Conservation (phyloP, 2,888 invertebrate genomes). For the Leptopilina syphax region DNA sequence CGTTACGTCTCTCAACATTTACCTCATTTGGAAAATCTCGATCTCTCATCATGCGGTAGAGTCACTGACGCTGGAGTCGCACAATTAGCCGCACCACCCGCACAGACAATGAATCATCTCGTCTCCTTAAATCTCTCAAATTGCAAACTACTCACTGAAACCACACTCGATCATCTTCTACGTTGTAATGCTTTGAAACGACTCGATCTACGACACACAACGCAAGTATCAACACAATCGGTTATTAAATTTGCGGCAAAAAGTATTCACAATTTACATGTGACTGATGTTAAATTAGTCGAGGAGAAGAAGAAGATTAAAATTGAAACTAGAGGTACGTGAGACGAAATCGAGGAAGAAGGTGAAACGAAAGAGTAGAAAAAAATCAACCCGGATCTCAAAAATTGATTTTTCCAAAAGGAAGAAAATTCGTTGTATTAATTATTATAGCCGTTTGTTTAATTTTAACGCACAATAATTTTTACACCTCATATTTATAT, state of each 20-base stretch:
- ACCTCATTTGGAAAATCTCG: conserved; percentile 85
- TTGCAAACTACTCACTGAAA: conserved; percentile 89
- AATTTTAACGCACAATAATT: conserved; percentile 12
- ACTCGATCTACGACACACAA: conserved; percentile 88
- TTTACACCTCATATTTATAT: not conserved
- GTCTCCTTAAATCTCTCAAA: conserved; percentile 88
- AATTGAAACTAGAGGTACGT: conserved; percentile 57
- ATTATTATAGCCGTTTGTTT: not conserved
- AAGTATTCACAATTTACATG: conserved; percentile 87
- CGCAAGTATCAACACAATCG: conserved; percentile 88
- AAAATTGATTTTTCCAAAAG: not conserved
- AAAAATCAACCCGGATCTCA: not conserved
- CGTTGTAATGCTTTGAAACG: conserved; percentile 86
- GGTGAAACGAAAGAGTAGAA: too few relatives aligned
- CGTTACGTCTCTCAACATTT: conserved; percentile 87
- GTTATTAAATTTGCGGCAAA: conserved; percentile 90
- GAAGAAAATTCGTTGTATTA: not conserved
- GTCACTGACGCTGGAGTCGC: conserved; percentile 94
- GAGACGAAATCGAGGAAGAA: conserved; percentile 41
- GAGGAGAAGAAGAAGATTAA: conserved; percentile 75
- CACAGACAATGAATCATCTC: conserved; percentile 81
- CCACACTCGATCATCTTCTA: conserved; percentile 88
- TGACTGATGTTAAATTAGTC: conserved; percentile 88
- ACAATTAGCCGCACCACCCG: conserved; percentile 87
- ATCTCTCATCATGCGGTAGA: conserved; percentile 91